These are phyloP conservation scores for Crocuta crocuta DNA, from an alignment of 2,113 vertebrate species.

Conservation along the genomic window DNA sequence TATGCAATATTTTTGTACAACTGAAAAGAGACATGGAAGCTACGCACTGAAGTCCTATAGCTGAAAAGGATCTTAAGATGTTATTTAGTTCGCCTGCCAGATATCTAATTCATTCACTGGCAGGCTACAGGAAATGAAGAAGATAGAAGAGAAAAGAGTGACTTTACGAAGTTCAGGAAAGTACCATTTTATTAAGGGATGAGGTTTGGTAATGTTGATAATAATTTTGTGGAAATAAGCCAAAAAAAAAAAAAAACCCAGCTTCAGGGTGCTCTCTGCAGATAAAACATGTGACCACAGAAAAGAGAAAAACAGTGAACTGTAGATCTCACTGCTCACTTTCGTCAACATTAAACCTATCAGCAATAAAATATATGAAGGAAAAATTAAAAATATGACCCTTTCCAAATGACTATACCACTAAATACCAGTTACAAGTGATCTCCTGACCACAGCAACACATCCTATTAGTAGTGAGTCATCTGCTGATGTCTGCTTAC, in stretches of 20 bases:
- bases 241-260: background rate
- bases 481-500: background rate
- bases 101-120: conserved; percentile 27
- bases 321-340: background rate
- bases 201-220: background rate
- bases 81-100: background rate
- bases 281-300: conserved; percentile 10
- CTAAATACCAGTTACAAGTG: background rate
- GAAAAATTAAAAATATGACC: background rate
- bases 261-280: background rate
- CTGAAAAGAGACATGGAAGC: background rate
- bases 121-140: conserved; percentile 32
- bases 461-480: background rate
- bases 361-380: background rate
- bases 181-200: conserved; percentile 22
- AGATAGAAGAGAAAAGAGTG: background rate
- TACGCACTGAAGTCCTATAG: background rate
- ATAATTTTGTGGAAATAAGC: conserved; percentile 26
- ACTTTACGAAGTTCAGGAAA: conserved; percentile 48
- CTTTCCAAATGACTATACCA: conserved; percentile 22
- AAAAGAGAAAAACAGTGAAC: background rate
- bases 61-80: background rate
- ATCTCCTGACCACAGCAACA: background rate
- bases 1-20: background rate
- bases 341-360: background rate